Base-by-base conservation (phyloP, 2,888 invertebrate species). In the Linnaemya vulpina region DNA sequence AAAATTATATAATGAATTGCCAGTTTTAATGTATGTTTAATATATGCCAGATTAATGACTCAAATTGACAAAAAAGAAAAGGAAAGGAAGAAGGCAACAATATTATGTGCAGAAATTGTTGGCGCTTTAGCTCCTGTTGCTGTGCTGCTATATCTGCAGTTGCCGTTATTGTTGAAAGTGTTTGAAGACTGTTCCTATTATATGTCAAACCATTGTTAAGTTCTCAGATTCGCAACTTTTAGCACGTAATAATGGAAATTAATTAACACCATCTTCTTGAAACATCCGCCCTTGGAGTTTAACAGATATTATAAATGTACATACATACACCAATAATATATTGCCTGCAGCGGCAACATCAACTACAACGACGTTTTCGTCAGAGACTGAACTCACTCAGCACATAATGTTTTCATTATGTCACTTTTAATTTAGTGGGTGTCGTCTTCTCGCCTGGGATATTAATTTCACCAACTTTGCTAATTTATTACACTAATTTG, bases 391-490 rank as follows among this genome's bases (percentile, higher is more conserved):
- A 68, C 73, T 83, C 63, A 70, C 58, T 46, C 78, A 73, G 40
- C 63, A 51, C 74, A 74, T 80, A 87, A 82, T 86, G 81, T 75
- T 79, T 83, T 83, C 87, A 80, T 88, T 89, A 88, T 89, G 88
- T 89, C 88, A 89, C 90, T 90, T 90, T 89, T 90, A 89, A 90
- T 90, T 90, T 90, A 89, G 90, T 89, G 87, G 88, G 89, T 87
- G 90, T 88, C 87, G 87, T 81, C 81, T 83, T 80, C 75, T 80
- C 86, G 80, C 83, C 78, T 67, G 81, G 86, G 84, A 84, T 86
- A 84, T 71, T 88, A 87, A 90, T 90, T 90, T 87, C 76, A 78
- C 60, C 87, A 85, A 83, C 46, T 60, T 85, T 86, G 73, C 65
- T 82, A 87, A 90, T 90, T 90, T 89, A 89, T 87, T 87, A 87